Percentiles rank a stretch among this genome's conserved stretches.
These are phyloP conservation scores for Meiosimyza platycephala DNA, from an alignment of 2,888 invertebrate species.

Conservation along the genomic window DNA sequence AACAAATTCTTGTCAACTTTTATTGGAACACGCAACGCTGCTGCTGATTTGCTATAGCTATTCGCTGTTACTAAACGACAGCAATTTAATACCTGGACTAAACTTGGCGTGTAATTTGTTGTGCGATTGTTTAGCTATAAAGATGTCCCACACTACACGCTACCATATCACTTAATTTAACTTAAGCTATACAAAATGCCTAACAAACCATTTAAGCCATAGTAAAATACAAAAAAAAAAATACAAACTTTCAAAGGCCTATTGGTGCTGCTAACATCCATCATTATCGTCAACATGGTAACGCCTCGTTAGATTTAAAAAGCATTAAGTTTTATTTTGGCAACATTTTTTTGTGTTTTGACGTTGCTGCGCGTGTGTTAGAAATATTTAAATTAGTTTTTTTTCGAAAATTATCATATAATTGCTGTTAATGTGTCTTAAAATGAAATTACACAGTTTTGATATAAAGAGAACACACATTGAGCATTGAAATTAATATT, in stretches of 20 bases:
- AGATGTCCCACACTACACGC: too few relatives aligned
- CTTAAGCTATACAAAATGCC: background rate
- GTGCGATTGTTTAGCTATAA: background rate
- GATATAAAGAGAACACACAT: too few relatives aligned
- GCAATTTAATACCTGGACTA: conserved; percentile 29
- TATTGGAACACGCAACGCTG: conserved; percentile 16
- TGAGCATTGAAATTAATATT: too few relatives aligned
- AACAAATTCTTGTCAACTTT: conserved; percentile 1
- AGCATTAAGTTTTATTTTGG: background rate
- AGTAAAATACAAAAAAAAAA: background rate
- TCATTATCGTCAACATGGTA: background rate
- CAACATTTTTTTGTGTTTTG: background rate
- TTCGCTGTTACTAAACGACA: background rate
- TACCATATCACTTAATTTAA: background rate
- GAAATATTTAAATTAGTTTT: too few relatives aligned
- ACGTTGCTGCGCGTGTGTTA: background rate
- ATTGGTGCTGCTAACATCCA: background rate
- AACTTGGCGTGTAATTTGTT: conserved; percentile 34
- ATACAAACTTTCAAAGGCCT: background rate
- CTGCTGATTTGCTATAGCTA: background rate
- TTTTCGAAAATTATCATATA: too few relatives aligned
- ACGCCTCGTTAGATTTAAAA: background rate
- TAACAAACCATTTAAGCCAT: background rate
- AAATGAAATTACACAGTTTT: too few relatives aligned
- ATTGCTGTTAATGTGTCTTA: too few relatives aligned